phyloP scores from a whole-genome alignment of 2,113 vertebrate genomes.

The Baryphthengus martii region DNA sequence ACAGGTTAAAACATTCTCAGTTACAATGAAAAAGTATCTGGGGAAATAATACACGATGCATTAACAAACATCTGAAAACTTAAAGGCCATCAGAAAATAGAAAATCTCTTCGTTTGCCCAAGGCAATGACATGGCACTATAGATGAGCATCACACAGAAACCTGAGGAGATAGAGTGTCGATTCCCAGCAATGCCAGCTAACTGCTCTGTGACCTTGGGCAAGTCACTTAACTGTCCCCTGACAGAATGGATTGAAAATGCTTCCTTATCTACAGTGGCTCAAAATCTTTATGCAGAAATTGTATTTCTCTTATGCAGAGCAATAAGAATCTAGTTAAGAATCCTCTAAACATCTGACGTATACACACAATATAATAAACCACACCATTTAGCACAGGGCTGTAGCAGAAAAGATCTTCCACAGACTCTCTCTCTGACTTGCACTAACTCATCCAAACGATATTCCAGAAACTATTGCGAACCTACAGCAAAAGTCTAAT shows the following conservation, averaged over 20 bases:
- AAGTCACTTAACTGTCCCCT: background rate
- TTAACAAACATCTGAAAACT: constrained; percentile 25
- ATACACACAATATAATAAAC: background rate
- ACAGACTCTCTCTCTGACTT: background rate
- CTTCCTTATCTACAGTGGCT: background rate
- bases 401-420: background rate
- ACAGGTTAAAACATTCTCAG: constrained; percentile 61
- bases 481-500: background rate
- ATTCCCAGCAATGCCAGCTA: background rate
- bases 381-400: background rate
- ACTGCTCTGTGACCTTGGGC: background rate
- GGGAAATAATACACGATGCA: constrained; percentile 13
- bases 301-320: background rate
- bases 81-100: constrained; percentile 31
- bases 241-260: background rate
- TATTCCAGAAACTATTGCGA: background rate
- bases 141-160: background rate
- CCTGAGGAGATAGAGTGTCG: background rate
- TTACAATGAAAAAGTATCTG: constrained; percentile 33
- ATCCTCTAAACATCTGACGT: background rate
- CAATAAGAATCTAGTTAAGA: background rate
- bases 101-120: background rate
- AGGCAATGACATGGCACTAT: background rate
- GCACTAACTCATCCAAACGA: background rate
- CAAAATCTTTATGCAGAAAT: background rate